Evolutionary conservation across 2,113 vertebrate species (phyloP), one percentile per base, ranked within the genome.

Genomic region (Sisor rabdophorus): DNA sequence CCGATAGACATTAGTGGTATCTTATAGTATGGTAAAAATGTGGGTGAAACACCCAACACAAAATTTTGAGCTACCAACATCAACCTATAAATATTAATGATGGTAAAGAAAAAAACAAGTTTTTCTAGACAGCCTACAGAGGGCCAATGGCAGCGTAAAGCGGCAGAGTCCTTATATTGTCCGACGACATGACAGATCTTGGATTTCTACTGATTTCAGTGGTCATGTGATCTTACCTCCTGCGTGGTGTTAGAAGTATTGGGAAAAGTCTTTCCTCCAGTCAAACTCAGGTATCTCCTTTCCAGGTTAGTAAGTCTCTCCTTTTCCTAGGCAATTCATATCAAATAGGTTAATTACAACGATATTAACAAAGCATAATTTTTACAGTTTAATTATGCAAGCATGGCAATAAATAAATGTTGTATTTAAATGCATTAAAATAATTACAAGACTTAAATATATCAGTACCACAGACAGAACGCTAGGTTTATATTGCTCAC

Each of bases 231-330:
- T 10, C 82, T 93, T 86, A 98, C 97, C 93, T 98, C 96, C 86
- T 91, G 93, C 83, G 93, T 90, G 56, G 87, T 87, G 0, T 89
- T 82, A 1, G 88, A 87, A 70, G 87, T 83, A 84, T 91, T 94
- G 26, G 94, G 93, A 83, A 96, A 96, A 80, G 78, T 89, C 56
- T 87, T 89, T 53, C 94, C 93, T 0, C 94, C 94, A 0, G 93
- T 94, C 78, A 98, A 47, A 0, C 70, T 81, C 63, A 92, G 90
- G 81, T 95, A 95, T 48, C 88, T 91, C 84, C 90, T 94, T 85
- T 98, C 97, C 81, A 99, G 81, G 5, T 76, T 70, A 1, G 87
- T 59, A 40, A 98, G 85, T 69, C 89, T 91, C 84, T 98, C 96
- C 79, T 96, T 96, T 86, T 98, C 97, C 95, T 98, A 80, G 10